These are phyloP conservation scores for Agelaius tricolor DNA, from an alignment of 2,113 vertebrate species.

Conservation along the genomic window DNA sequence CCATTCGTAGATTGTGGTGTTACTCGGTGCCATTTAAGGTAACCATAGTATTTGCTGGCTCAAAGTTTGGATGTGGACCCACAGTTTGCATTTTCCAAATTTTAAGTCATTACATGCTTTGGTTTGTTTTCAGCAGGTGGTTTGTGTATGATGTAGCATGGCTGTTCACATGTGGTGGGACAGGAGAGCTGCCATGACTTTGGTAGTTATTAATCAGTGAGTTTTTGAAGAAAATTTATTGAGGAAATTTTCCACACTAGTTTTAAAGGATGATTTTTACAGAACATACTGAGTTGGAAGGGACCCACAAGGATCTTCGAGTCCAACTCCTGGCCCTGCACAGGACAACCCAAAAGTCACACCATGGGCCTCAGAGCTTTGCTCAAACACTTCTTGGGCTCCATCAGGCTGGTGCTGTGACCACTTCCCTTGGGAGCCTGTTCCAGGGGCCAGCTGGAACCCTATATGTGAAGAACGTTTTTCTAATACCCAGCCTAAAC, in stretches of 20 bases:
- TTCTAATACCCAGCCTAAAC: fast-evolving
- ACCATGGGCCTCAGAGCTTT: fast-evolving
- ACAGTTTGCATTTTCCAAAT: background rate
- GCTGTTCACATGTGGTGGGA: fast-evolving
- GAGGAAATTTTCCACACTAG: background rate
- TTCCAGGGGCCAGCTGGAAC: fast-evolving
- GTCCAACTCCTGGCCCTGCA: too few species aligned
- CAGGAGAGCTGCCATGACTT: background rate
- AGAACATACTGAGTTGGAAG: background rate
- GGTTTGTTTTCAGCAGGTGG: background rate
- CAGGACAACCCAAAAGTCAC: background rate
- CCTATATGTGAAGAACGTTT: background rate
- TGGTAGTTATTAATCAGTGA: fast-evolving
- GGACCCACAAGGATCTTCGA: fast-evolving
- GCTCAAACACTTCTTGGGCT: fast-evolving
- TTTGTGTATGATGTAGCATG: background rate
- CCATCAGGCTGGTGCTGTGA: background rate
- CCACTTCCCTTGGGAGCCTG: fast-evolving
- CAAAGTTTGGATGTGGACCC: fast-evolving
- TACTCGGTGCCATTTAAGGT: background rate
- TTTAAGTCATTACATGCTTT: background rate
- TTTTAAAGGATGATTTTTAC: background rate
- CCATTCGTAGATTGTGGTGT: background rate
- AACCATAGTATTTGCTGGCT: background rate
- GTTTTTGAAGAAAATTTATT: background rate